A percentile compares a stretch with the other conserved stretches of the same genome.
phyloP scores from a whole-genome alignment of 2,797 vertebrate species.

The Nannoperca australis region DNA sequence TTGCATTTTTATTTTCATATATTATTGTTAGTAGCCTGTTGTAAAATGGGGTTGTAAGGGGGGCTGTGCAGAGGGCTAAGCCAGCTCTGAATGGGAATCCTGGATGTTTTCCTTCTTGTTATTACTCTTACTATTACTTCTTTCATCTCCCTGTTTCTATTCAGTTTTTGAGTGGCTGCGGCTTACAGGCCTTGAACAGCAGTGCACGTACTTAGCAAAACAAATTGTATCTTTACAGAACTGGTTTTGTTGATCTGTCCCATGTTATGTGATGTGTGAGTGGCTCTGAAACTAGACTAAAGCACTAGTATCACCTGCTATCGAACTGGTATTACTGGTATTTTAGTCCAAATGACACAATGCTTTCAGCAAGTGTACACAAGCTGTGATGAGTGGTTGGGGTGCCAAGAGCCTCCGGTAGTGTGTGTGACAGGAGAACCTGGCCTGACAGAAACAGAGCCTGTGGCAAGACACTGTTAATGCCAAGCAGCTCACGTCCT shows the following conservation, averaged over 20 bases:
- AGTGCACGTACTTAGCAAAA: background rate
- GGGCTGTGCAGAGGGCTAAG: background rate
- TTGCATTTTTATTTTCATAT: slow-evolving; percentile 22
- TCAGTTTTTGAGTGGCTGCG: background rate
- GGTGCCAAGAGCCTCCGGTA: slow-evolving; percentile 32
- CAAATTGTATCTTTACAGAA: background rate
- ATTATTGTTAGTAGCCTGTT: slow-evolving; percentile 4
- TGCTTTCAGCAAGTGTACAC: slow-evolving; percentile 36
- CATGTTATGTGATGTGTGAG: slow-evolving; percentile 13
- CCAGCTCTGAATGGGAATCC: background rate
- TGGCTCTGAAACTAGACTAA: slow-evolving; percentile 18
- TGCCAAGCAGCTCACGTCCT: background rate
- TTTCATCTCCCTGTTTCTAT: background rate
- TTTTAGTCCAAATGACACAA: slow-evolving; percentile 10
- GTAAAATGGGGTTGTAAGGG: slow-evolving; percentile 2
- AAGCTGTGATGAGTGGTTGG: slow-evolving; percentile 26
- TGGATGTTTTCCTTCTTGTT: background rate
- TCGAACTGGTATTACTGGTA: background rate
- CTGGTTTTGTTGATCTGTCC: background rate
- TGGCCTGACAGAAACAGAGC: slow-evolving; percentile 26
- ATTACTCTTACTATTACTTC: background rate
- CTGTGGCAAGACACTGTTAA: background rate
- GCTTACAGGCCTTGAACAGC: background rate
- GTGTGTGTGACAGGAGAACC: background rate
- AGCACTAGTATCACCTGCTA: background rate